Conservation (phyloP, 2,797 vertebrate genomes). For the Buceros bicornis region DNA sequence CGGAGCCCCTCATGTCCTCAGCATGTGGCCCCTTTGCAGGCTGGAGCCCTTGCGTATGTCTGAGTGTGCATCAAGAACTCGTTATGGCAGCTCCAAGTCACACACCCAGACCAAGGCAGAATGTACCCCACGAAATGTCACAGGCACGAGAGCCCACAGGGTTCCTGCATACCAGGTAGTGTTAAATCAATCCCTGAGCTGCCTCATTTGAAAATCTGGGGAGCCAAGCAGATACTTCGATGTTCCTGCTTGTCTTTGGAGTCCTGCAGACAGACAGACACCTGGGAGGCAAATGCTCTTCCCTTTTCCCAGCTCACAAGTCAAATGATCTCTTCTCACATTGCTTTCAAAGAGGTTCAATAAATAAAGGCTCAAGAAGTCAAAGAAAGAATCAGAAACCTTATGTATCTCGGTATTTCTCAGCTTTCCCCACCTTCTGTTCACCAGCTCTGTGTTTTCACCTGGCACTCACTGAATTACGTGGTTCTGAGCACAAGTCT, state of each 20-base stretch:
- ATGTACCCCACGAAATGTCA: neutral
- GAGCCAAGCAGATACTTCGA: neutral
- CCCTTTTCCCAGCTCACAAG: neutral
- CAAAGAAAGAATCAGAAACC: neutral
- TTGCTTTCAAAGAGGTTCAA: neutral
- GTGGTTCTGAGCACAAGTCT: neutral
- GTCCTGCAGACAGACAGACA: neutral
- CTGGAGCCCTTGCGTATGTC: rapidly evolving
- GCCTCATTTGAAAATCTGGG: neutral
- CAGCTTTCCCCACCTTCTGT: neutral
- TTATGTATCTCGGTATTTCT: neutral
- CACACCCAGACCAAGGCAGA: neutral
- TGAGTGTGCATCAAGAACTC: neutral
- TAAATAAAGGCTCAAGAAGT: neutral
- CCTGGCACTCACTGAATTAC: neutral
- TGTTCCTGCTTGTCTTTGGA: neutral
- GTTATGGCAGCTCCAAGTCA: neutral
- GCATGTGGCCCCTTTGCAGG: neutral
- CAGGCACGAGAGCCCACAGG: neutral
- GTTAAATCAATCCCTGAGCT: neutral
- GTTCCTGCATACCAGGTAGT: neutral
- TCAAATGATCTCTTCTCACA: neutral
- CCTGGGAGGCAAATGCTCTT: neutral
- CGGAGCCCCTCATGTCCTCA: neutral
- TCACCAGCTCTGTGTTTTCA: neutral